phyloP scores from a whole-genome alignment of 2,888 invertebrate species.

The Thymelicus sylvestris region DNA sequence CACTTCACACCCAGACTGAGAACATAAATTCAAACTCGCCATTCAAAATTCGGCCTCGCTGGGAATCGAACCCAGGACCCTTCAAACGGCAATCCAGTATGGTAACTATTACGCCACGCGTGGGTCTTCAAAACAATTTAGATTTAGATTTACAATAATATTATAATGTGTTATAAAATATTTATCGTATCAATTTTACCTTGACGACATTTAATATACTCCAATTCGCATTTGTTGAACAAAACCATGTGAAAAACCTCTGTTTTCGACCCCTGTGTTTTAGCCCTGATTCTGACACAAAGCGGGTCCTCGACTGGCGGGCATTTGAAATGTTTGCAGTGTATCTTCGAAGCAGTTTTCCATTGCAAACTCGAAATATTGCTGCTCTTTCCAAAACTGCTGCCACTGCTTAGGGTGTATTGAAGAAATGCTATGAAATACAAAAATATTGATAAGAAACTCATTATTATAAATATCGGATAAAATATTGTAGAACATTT shows the following conservation, averaged over 20 bases:
- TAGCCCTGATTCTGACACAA: conserved; percentile 52
- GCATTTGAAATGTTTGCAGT: conserved; percentile 53
- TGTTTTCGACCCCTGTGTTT: conserved; percentile 20
- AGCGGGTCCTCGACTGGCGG: conserved; percentile 49
- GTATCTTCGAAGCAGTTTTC: neutral
- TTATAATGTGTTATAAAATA: too few species aligned
- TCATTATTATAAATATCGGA: too few species aligned
- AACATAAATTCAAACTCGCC: too few species aligned
- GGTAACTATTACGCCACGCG: too few species aligned
- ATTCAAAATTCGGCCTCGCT: too few species aligned
- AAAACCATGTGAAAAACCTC: conserved; percentile 48
- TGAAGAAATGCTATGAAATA: neutral
- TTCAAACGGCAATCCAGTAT: too few species aligned
- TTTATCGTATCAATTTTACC: conserved; percentile 46
- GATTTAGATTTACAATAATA: too few species aligned
- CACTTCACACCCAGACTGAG: too few species aligned
- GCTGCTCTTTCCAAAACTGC: neutral
- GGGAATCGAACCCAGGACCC: too few species aligned
- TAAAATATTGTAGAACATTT: too few species aligned
- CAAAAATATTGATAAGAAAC: neutral
- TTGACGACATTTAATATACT: conserved; percentile 57
- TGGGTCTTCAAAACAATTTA: too few species aligned
- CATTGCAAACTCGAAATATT: conserved; percentile 6
- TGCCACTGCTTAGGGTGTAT: neutral
- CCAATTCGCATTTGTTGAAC: conserved; percentile 60